Conservation (phyloP, 2,113 vertebrate genomes). For the Nycticryphes semicollaris region DNA sequence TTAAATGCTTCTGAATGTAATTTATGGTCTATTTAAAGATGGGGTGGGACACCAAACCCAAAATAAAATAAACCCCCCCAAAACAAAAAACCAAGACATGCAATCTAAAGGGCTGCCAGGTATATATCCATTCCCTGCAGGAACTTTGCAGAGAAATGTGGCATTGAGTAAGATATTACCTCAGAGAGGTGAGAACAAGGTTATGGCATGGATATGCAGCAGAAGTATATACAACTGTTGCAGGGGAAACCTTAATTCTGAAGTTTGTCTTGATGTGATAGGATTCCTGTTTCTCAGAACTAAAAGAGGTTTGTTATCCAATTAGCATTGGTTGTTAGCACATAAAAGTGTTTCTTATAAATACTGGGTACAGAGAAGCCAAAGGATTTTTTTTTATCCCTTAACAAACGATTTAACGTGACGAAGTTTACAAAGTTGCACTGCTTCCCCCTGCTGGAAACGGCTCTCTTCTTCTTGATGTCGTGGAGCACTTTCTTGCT, state of each 20-base stretch:
- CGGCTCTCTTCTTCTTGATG: constrained; percentile 97
- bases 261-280: not conserved
- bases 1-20: not conserved
- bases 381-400: constrained; percentile 26
- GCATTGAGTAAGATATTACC: not conserved
- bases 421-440: constrained; percentile 99
- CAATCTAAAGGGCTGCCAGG: not conserved
- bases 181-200: not conserved
- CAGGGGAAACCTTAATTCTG: not conserved
- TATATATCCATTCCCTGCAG: not conserved
- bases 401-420: constrained; percentile 85
- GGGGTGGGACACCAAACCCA: not conserved
- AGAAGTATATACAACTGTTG: not conserved
- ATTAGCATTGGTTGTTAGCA: not conserved
- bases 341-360: not conserved
- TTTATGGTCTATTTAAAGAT: not conserved
- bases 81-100: not conserved
- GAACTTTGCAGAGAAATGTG: not conserved
- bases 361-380: not conserved
- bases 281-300: not conserved
- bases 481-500: constrained; percentile 98
- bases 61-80: not conserved
- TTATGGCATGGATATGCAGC: not conserved
- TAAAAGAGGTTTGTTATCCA: not conserved
- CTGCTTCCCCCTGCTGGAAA: constrained; percentile 98